Evolutionary conservation across 53 echinoderm and acorn worm species (phyloP), one percentile per base, ranked within the genome.

Genomic region (Holothuria leucospilota): DNA sequence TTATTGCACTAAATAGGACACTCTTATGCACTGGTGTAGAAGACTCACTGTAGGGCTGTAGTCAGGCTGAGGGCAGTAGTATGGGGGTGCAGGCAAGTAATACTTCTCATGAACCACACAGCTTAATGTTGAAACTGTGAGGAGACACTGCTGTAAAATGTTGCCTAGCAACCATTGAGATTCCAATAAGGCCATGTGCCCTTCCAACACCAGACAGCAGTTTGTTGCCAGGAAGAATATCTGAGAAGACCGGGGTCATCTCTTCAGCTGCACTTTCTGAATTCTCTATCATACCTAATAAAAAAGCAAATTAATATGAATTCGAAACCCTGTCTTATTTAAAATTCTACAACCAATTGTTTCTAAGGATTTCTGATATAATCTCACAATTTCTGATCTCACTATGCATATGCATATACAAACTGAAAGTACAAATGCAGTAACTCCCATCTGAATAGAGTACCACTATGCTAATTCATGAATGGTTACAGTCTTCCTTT

Each of bases 61-160:
- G 68, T 96, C 96, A 64, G 95, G 99, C 62, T 98, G 99, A 30
- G 99, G 95, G 69, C 99, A 99, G 87, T 95, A 99, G 87, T 91
- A 95, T 6, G 95, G 99, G 20, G 99, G 99, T 23, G 95, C 95
- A 13, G 95, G 95, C 26, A 98, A 82, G 84, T 99, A 99, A 85
- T 95, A 95, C 53, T 93, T 95, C 70, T 95, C 95, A 49, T 93
- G 99, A 20, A 99, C 99, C 82, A 99, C 65, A 18, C 86, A 82
- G 49, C 88, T 88, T 81, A 99, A 89, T 51, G 90, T 89, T 24
- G 78, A 85, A 20, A 94, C 95, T 63, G 92, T 68, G 24, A 81
- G 69, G 39, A 93, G 90, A 71, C 99, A 99, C 46, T 88, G 88
- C 68, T 94, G 86, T 63, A 92, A 90, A 86, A 99, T 84, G 88